These are phyloP conservation scores for Notiomystis cincta DNA, from an alignment of 2,113 vertebrate genomes.

Conservation along the genomic window DNA sequence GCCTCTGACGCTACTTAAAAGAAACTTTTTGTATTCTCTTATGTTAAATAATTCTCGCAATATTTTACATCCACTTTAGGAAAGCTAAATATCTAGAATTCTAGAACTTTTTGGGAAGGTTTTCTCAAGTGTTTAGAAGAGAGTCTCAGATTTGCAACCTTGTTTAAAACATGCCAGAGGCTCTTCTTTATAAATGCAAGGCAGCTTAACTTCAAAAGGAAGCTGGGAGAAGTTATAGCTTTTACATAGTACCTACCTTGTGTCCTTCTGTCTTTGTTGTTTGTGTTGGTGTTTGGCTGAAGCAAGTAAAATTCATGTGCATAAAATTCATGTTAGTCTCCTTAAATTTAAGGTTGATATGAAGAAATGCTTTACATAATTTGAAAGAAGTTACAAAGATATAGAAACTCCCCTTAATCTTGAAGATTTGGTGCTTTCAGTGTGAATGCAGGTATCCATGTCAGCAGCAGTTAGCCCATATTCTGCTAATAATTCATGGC, in stretches of 20 bases:
- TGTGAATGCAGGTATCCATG: neutral
- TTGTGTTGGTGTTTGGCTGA: neutral
- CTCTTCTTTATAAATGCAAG: neutral
- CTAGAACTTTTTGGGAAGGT: neutral
- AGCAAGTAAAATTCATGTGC: neutral
- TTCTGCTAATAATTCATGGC: neutral
- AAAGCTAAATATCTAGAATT: neutral
- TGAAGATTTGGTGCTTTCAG: neutral
- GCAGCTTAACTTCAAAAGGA: neutral
- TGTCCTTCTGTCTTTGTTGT: neutral
- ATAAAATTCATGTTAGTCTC: neutral
- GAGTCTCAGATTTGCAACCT: neutral
- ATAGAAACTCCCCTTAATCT: neutral
- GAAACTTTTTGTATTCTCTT: neutral
- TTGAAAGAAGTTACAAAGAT: neutral
- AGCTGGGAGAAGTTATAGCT: neutral
- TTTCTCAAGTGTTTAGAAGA: neutral
- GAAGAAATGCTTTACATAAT: neutral
- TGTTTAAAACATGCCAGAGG: neutral
- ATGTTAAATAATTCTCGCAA: neutral
- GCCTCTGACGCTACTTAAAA: neutral
- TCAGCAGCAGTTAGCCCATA: neutral
- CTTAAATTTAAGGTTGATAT: neutral
- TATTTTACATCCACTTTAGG: neutral
- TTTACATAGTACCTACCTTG: neutral